phyloP scores from a whole-genome alignment of 2,797 vertebrate species.

The Poeciliopsis gracilis region DNA sequence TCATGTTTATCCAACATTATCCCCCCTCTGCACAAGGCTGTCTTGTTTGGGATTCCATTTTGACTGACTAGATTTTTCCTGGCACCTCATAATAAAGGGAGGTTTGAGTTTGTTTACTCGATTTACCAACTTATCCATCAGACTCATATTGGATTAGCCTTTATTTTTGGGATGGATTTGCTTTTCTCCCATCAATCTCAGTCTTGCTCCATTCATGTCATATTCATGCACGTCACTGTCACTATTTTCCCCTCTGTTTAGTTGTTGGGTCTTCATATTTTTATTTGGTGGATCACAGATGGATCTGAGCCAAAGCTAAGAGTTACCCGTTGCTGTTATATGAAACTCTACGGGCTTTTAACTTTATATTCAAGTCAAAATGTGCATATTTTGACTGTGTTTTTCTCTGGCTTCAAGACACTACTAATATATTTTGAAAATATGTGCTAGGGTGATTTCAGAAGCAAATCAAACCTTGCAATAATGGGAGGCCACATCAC shows the following conservation, averaged over 20 bases:
- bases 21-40: slow-evolving; percentile 44
- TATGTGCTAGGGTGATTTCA: background rate
- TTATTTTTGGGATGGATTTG: slow-evolving; percentile 51
- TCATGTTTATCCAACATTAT: slow-evolving; percentile 51
- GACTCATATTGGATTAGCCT: slow-evolving; percentile 60
- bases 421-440: background rate
- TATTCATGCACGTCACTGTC: slow-evolving; percentile 4
- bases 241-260: slow-evolving; percentile 4
- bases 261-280: slow-evolving; percentile 9
- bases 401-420: background rate
- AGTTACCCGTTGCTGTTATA: background rate
- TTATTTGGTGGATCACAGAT: slow-evolving; percentile 1
- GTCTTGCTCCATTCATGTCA: slow-evolving; percentile 22
- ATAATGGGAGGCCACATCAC: background rate
- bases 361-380: background rate
- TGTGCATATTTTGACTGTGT: background rate
- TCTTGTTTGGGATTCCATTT: slow-evolving; percentile 60
- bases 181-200: slow-evolving; percentile 46
- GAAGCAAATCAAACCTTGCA: background rate
- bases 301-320: background rate
- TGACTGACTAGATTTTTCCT: slow-evolving; percentile 51
- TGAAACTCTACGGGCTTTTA: background rate
- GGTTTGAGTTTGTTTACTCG: slow-evolving; percentile 65
- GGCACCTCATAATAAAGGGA: slow-evolving; percentile 56
- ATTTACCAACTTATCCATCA: slow-evolving; percentile 66